Conservation (phyloP, 2,888 invertebrate species). For the Stegophylla sp. region DNA sequence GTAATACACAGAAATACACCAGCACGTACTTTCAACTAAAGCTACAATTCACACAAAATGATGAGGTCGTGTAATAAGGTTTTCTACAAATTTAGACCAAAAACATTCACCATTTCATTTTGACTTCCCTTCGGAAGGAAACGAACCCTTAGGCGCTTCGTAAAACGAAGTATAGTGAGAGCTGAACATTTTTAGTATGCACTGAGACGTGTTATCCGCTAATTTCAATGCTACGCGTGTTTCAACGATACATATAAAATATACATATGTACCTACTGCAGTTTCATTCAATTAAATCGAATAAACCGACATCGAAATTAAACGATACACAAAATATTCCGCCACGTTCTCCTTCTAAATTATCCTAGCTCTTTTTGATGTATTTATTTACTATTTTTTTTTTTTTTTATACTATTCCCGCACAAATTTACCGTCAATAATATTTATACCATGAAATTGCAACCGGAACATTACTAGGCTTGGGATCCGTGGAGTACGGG, state of each 20-base stretch:
- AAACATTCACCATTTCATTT: not conserved
- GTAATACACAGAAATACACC: conserved; percentile 18
- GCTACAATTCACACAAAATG: conserved; percentile 10
- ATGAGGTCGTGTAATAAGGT: conserved; percentile 13
- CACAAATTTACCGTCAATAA: conserved; percentile 20
- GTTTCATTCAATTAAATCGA: not conserved
- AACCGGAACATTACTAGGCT: conserved; percentile 47
- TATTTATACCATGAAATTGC: conserved; percentile 42
- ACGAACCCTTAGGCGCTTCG: not conserved
- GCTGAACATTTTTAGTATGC: conserved; percentile 14
- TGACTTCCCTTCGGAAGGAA: not conserved
- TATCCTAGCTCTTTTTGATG: not conserved
- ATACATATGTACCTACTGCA: not conserved
- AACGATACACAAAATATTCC: not conserved
- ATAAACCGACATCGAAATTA: not conserved
- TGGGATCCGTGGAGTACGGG: conserved; percentile 10
- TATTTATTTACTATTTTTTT: not conserved
- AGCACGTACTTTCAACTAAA: conserved; percentile 17
- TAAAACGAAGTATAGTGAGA: not conserved
- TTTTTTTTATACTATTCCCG: not conserved
- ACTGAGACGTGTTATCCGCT: conserved; percentile 5
- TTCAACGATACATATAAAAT: too few relatives aligned
- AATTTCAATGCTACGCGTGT: too few relatives aligned
- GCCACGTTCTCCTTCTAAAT: not conserved
- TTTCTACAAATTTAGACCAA: conserved; percentile 5